phyloP scores from a whole-genome alignment of 2,797 vertebrate genomes.

The Catamblyrhynchus diadema region DNA sequence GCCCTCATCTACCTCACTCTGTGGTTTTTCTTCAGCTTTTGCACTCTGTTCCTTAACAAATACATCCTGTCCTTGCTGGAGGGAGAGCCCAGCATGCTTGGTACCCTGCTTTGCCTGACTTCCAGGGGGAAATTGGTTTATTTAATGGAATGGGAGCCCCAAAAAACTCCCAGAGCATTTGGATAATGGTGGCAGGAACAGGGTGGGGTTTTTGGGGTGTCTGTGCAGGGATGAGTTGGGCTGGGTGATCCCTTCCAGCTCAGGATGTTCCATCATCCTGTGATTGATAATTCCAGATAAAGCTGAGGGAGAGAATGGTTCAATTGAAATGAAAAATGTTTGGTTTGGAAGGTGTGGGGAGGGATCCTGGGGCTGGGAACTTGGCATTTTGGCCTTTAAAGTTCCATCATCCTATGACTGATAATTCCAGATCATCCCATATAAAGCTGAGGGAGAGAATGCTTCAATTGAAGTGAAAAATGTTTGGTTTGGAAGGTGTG shows the following conservation, averaged over 20 bases:
- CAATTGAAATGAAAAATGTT: background rate
- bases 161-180: accelerated
- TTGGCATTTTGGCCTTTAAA: background rate
- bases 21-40: slow-evolving; percentile 99
- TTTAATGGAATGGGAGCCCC: background rate
- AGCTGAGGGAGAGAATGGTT: background rate
- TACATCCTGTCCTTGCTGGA: slow-evolving; percentile 93
- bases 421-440: background rate
- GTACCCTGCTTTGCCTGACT: slow-evolving; percentile 63
- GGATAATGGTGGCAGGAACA: background rate
- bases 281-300: background rate
- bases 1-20: slow-evolving; percentile 85
- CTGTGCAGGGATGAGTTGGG: background rate
- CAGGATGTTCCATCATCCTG: background rate
- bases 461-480: background rate
- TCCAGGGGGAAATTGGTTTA: background rate
- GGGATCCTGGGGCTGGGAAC: background rate
- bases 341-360: background rate
- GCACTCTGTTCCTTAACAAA: slow-evolving; percentile 97
- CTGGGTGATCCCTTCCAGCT: background rate
- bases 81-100: slow-evolving; percentile 93
- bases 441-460: background rate
- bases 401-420: background rate
- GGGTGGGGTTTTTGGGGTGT: background rate
- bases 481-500: background rate